These are phyloP conservation scores for Acanthosepion pharaonis DNA, from an alignment of 2,888 invertebrate species.

Conservation along the genomic window DNA sequence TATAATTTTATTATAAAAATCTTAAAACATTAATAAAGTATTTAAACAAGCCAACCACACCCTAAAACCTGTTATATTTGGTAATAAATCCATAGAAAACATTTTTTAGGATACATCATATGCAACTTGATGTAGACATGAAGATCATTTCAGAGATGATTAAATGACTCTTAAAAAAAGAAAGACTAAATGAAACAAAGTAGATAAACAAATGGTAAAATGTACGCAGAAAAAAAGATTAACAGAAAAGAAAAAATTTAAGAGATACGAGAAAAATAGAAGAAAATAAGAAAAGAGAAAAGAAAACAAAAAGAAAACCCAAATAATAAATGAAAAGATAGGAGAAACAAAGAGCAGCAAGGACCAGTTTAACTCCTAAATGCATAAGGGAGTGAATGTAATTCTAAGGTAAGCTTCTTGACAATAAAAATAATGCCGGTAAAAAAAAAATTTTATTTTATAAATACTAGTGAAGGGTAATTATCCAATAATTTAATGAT, in stretches of 20 bases:
- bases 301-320: too few species aligned
- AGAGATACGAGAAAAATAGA: neutral
- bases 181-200: neutral
- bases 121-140: neutral
- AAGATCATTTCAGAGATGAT: too few species aligned
- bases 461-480: neutral
- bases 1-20: too few species aligned
- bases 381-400: neutral
- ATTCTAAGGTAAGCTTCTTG: neutral
- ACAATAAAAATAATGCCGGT: neutral
- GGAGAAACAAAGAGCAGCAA: neutral
- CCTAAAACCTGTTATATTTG: too few species aligned
- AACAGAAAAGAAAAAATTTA: neutral
- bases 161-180: neutral
- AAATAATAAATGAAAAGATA: too few species aligned
- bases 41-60: too few species aligned
- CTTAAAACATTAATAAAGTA: too few species aligned
- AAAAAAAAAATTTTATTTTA: neutral
- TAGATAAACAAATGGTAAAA: neutral
- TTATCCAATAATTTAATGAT: neutral
- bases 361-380: neutral
- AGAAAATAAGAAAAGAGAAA: too few species aligned
- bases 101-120: neutral
- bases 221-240: neutral
- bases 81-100: too few species aligned